A percentile compares a stretch with the other conserved stretches of the same genome.
These are phyloP conservation scores for Apamea anceps DNA, from an alignment of 2,888 invertebrate genomes.

Conservation along the genomic window DNA sequence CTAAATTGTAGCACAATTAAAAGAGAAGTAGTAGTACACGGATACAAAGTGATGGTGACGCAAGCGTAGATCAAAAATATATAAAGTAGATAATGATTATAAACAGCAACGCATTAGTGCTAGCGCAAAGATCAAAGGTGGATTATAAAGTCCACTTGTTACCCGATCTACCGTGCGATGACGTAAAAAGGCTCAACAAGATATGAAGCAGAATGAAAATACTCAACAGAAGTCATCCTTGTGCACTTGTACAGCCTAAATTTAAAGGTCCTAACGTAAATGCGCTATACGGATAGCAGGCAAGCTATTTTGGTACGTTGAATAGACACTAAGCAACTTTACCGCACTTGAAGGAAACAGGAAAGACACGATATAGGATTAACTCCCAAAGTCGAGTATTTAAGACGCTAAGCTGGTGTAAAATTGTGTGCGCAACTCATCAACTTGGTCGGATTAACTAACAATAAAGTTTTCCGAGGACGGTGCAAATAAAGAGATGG, in stretches of 20 bases:
- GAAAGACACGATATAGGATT: constrained; percentile 40
- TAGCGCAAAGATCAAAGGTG: constrained; percentile 57
- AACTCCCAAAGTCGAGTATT: constrained; percentile 37
- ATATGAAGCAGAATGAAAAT: constrained; percentile 12
- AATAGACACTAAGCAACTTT: constrained; percentile 26
- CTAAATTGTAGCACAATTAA: constrained; percentile 59
- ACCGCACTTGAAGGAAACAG: constrained; percentile 27
- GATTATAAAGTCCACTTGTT: constrained; percentile 54
- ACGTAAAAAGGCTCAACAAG: constrained; percentile 35
- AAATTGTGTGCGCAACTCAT: constrained; percentile 51
- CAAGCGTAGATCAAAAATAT: constrained; percentile 51
- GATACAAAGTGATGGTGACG: constrained; percentile 55
- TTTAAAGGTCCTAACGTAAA: constrained; percentile 30
- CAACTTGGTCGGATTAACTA: constrained; percentile 51
- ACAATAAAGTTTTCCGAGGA: constrained; percentile 44
- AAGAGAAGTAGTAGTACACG: constrained; percentile 55
- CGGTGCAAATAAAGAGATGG: constrained; percentile 40
- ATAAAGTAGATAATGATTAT: constrained; percentile 40
- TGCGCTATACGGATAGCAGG: constrained; percentile 2
- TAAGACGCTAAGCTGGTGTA: constrained; percentile 31
- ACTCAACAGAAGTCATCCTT: constrained; percentile 12
- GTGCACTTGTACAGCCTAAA: constrained; percentile 7
- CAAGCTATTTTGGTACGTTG: constrained; percentile 11
- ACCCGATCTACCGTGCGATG: constrained; percentile 24
- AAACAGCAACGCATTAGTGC: constrained; percentile 42